phyloP scores from a whole-genome alignment of 2,888 invertebrate species.

The Clitarchus hookeri region DNA sequence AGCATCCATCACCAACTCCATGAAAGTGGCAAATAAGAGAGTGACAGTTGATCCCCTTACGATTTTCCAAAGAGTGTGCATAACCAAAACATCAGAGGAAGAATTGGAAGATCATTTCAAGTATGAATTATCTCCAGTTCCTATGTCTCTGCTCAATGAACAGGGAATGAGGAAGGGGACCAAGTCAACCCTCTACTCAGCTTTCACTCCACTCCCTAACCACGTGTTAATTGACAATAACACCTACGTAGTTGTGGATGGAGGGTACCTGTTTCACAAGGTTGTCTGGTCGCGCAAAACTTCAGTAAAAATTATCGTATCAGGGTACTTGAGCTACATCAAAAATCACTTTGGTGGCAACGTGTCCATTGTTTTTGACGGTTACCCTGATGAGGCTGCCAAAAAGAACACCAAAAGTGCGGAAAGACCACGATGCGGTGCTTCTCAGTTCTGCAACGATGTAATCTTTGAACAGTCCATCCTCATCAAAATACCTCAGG shows the following conservation, averaged over 20 bases:
- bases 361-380: not conserved
- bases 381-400: not conserved
- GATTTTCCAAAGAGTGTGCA: too few relatives aligned
- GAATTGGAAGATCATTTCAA: not conserved
- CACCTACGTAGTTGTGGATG: not conserved
- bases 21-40: too few relatives aligned
- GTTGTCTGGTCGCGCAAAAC: not conserved
- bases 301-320: not conserved
- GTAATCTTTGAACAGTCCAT: too few relatives aligned
- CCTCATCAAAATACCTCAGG: too few relatives aligned
- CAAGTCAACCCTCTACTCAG: not conserved
- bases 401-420: not conserved
- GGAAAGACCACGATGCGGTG: not conserved
- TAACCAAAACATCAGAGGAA: too few relatives aligned
- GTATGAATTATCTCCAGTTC: not conserved
- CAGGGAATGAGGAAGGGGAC: not conserved
- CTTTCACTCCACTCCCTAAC: not conserved
- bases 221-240: not conserved
- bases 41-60: too few relatives aligned
- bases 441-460: too few relatives aligned
- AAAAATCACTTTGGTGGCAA: not conserved
- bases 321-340: too few relatives aligned
- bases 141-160: not conserved
- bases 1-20: too few relatives aligned
- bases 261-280: conserved; percentile 1